phyloP scores from a whole-genome alignment of 1,140 invertebrate genomes.

The Trichonephila clavipes region DNA sequence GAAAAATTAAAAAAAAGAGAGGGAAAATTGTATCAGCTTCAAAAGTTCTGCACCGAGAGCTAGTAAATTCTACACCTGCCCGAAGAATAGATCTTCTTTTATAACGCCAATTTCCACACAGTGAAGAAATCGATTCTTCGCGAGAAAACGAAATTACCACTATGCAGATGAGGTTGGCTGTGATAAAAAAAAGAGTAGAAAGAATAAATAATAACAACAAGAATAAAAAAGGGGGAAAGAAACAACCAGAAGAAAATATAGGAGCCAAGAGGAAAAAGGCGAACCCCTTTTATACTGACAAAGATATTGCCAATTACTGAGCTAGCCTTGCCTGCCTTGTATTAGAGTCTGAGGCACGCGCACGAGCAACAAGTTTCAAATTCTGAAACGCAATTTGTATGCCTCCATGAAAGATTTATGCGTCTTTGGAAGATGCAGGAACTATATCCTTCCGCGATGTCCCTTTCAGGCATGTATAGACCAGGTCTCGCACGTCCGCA shows the following conservation, averaged over 20 bases:
- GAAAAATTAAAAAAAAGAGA: background rate
- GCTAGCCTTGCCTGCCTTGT: slow-evolving; percentile 31
- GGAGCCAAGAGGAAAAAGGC: slow-evolving; percentile 15
- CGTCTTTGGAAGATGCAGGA: slow-evolving; percentile 39
- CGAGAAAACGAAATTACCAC: slow-evolving; percentile 74
- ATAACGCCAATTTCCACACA: slow-evolving; percentile 65
- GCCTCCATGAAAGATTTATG: slow-evolving; percentile 76
- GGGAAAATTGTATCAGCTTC: slow-evolving; percentile 56
- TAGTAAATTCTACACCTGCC: slow-evolving; percentile 66
- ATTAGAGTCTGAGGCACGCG: slow-evolving; percentile 53
- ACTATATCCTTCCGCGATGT: slow-evolving; percentile 57
- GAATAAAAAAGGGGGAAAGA: slow-evolving; percentile 14
- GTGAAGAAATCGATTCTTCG: slow-evolving; percentile 63
- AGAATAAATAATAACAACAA: slow-evolving; percentile 1
- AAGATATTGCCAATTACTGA: slow-evolving; percentile 77
- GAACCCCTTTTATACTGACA: slow-evolving; percentile 71
- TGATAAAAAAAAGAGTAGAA: background rate
- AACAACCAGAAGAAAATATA: slow-evolving; percentile 57
- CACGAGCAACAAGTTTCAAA: slow-evolving; percentile 75
- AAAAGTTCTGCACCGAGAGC: slow-evolving; percentile 25
- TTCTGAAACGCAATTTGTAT: slow-evolving; percentile 77
- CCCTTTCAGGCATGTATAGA: slow-evolving; percentile 22
- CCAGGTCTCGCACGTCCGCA: slow-evolving; percentile 64
- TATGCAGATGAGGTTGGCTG: slow-evolving; percentile 72
- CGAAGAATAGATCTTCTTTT: slow-evolving; percentile 31